Percentiles rank a stretch among this genome's conserved stretches.
Evolutionary conservation across 1,140 invertebrate species (phyloP).

Genomic region (Drosophila persimilis): DNA sequence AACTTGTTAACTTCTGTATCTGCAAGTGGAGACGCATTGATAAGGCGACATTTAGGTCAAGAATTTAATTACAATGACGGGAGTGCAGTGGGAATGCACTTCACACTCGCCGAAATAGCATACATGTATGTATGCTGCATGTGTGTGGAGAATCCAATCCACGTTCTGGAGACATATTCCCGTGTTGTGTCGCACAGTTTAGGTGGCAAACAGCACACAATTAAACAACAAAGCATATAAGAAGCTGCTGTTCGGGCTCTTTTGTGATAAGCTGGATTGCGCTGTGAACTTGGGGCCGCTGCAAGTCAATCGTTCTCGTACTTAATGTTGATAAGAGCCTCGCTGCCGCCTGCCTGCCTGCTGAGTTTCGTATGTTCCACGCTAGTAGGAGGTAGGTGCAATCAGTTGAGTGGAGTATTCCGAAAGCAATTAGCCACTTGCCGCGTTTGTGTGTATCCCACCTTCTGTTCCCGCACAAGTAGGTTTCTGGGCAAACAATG

Average conservation of each 20-base stretch:
- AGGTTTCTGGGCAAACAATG: constrained; percentile 37
- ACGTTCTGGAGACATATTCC: background rate
- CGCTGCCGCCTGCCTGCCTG: constrained; percentile 31
- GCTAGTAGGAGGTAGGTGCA: constrained; percentile 13
- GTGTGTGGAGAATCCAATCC: background rate
- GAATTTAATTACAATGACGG: constrained; percentile 40
- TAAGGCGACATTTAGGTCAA: constrained; percentile 61
- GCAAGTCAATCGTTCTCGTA: background rate
- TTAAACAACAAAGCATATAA: constrained; percentile 51
- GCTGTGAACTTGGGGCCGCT: constrained; percentile 36
- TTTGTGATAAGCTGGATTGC: constrained; percentile 28
- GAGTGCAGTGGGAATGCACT: constrained; percentile 22
- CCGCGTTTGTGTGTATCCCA: constrained; percentile 16
- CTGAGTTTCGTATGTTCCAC: constrained; percentile 24
- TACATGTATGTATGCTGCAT: background rate
- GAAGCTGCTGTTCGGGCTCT: constrained; percentile 34
- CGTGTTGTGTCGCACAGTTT: constrained; percentile 31
- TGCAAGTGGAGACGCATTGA: constrained; percentile 27
- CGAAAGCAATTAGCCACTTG: constrained; percentile 61
- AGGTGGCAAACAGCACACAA: constrained; percentile 20
- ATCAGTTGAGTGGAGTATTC: constrained; percentile 59
- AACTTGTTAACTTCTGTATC: constrained; percentile 43
- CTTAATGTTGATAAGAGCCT: constrained; percentile 26
- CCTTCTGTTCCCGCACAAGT: constrained; percentile 16
- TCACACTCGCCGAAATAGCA: background rate